A percentile compares a stretch with the other conserved stretches of the same genome.
Evolutionary conservation across 2,113 vertebrate species (phyloP).

Genomic region (Rhegmatorhina hoffmannsi): DNA sequence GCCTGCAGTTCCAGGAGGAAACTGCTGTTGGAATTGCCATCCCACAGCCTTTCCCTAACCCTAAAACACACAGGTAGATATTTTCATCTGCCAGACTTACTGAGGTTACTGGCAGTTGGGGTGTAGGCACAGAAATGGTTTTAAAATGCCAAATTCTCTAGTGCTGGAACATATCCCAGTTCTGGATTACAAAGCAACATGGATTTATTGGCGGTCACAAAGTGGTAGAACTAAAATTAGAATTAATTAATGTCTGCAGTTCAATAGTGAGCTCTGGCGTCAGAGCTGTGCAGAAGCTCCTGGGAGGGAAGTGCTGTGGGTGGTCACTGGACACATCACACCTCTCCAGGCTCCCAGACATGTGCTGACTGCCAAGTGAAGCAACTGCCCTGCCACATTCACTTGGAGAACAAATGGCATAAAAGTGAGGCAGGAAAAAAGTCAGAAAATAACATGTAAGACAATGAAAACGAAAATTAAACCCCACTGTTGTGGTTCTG

Average conservation of each 20-base stretch:
- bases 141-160: background rate
- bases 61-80: background rate
- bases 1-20: background rate
- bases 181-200: background rate
- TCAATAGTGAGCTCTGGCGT: background rate
- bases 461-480: background rate
- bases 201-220: constrained; percentile 55
- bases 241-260: constrained; percentile 44
- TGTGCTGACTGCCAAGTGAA: background rate
- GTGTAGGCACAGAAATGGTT: background rate
- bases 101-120: background rate
- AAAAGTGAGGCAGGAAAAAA: background rate
- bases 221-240: constrained; percentile 59
- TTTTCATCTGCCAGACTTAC: background rate
- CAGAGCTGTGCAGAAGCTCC: background rate
- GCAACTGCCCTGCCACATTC: background rate
- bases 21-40: background rate
- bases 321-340: background rate
- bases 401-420: background rate
- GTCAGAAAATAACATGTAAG: background rate
- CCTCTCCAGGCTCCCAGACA: background rate
- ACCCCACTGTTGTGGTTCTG: background rate
- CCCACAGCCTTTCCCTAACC: background rate
- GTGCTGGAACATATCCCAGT: background rate
- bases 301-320: background rate